phyloP scores from a whole-genome alignment of 1,140 invertebrate species.

The Drosophila burlai region DNA sequence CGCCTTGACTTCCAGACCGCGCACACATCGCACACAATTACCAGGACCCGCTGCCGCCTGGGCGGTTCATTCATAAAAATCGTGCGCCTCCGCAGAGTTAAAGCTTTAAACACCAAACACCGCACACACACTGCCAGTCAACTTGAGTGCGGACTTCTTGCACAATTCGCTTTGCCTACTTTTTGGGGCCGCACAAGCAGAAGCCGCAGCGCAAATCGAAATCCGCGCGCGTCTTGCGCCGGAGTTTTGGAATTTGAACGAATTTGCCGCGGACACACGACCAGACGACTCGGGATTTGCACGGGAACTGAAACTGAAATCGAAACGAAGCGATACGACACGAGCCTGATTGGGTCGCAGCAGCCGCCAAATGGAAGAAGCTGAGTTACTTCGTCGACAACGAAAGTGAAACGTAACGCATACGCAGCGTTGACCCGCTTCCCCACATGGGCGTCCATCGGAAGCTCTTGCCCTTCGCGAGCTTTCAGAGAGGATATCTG shows the following conservation, averaged over 20 bases:
- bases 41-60: slow-evolving; percentile 14
- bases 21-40: slow-evolving; percentile 37
- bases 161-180: slow-evolving; percentile 63
- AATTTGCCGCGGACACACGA: slow-evolving; percentile 46
- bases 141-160: slow-evolving; percentile 21
- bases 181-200: slow-evolving; percentile 49
- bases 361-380: slow-evolving; percentile 54
- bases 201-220: slow-evolving; percentile 32
- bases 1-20: slow-evolving; percentile 44
- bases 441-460: slow-evolving; percentile 18
- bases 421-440: slow-evolving; percentile 75
- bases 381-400: slow-evolving; percentile 46
- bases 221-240: slow-evolving; percentile 54
- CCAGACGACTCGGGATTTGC: slow-evolving; percentile 65
- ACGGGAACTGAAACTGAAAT: slow-evolving; percentile 79
- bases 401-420: slow-evolving; percentile 80
- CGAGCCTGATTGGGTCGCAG: slow-evolving; percentile 48
- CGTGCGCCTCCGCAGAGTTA: slow-evolving; percentile 41
- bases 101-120: slow-evolving; percentile 49
- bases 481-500: slow-evolving; percentile 54
- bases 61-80: slow-evolving; percentile 75
- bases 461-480: slow-evolving; percentile 47
- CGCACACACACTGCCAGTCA: slow-evolving; percentile 7
- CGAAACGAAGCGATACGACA: slow-evolving; percentile 46
- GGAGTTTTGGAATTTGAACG: slow-evolving; percentile 8